These are phyloP conservation scores for Siniperca undulata DNA, from an alignment of 2,797 vertebrate genomes.

Conservation along the genomic window DNA sequence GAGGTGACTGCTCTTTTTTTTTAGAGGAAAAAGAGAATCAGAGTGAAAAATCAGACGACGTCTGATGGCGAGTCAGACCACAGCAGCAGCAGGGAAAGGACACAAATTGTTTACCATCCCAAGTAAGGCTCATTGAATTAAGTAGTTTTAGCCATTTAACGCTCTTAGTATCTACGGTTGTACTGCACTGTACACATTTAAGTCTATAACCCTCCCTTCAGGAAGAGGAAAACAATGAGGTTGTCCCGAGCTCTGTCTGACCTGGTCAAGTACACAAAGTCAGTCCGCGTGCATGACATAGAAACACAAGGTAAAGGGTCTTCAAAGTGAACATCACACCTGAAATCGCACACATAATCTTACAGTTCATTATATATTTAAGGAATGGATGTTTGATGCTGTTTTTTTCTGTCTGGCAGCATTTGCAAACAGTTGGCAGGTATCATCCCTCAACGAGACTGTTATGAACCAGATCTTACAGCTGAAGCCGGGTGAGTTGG, in stretches of 20 bases:
- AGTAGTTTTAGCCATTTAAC: background rate
- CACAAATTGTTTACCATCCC: constrained; percentile 83
- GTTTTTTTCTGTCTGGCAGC: constrained; percentile 76
- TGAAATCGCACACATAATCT: background rate
- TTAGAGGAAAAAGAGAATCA: constrained; percentile 90
- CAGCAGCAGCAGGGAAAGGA: constrained; percentile 81
- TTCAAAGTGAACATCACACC: background rate
- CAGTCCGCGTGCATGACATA: constrained; percentile 93
- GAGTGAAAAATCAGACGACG: constrained; percentile 85
- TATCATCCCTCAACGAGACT: constrained; percentile 96
- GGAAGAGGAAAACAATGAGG: constrained; percentile 97
- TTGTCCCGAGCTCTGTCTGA: constrained; percentile 94
- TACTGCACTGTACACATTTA: background rate
- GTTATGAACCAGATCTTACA: constrained; percentile 95
- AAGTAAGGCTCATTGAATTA: constrained; percentile 73
- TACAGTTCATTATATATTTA: background rate
- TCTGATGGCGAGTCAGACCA: constrained; percentile 90
- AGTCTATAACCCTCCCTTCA: constrained; percentile 56
- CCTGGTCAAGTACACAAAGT: constrained; percentile 97
- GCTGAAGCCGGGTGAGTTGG: constrained; percentile 90
- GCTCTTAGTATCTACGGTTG: background rate
- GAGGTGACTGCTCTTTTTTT: constrained; percentile 14
- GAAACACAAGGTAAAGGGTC: constrained; percentile 90
- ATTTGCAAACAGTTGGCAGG: constrained; percentile 92
- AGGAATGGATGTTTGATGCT: background rate